Percentiles rank a stretch among this genome's conserved stretches.
These are phyloP conservation scores for Montipora foliosa DNA, from an alignment of 64 coral and sea anemone genomes.

Conservation along the genomic window DNA sequence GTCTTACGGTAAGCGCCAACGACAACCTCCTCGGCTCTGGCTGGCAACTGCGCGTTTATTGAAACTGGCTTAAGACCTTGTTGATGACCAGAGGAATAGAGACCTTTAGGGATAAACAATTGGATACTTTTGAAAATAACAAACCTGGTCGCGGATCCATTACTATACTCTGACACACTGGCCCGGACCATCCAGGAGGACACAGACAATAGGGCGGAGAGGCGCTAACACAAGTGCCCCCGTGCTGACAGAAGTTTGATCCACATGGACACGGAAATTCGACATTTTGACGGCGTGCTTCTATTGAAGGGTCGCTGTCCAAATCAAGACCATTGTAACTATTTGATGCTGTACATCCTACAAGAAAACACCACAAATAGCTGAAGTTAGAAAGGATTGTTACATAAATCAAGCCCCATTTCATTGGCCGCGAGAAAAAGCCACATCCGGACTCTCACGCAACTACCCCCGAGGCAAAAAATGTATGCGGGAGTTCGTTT, in stretches of 20 bases:
- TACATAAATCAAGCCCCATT: neutral
- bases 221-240: neutral
- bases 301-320: slow-evolving; percentile 77
- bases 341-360: slow-evolving; percentile 84
- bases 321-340: slow-evolving; percentile 90
- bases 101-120: too few species aligned
- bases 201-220: neutral
- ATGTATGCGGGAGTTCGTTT: too few species aligned
- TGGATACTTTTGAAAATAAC: neutral
- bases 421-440: neutral
- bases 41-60: too few species aligned
- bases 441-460: too few species aligned
- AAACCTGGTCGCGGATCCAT: neutral
- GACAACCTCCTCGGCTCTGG: too few species aligned
- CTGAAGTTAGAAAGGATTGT: neutral
- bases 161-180: neutral
- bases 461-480: too few species aligned
- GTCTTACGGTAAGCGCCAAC: too few species aligned
- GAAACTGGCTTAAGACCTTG: neutral
- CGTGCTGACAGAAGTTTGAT: slow-evolving; percentile 37
- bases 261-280: slow-evolving; percentile 87
- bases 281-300: slow-evolving; percentile 81
- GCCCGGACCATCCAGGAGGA: neutral
- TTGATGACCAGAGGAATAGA: neutral
- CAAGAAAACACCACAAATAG: neutral